Percentiles rank a stretch among this genome's conserved stretches.
Evolutionary conservation across 2,888 invertebrate genomes (phyloP).

Genomic region (Agriotes lineatus): DNA sequence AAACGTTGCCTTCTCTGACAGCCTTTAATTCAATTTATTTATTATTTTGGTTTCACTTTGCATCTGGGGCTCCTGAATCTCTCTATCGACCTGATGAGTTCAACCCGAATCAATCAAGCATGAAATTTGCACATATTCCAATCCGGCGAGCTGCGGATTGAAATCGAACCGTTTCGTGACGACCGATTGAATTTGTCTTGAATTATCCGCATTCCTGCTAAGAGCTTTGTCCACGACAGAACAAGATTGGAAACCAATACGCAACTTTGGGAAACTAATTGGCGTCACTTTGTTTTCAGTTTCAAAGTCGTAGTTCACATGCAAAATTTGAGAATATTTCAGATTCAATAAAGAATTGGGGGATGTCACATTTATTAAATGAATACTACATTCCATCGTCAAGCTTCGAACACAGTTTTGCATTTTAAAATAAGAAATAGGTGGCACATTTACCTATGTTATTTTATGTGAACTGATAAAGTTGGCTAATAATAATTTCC

Average conservation of each 20-base stretch:
- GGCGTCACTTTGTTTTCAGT: too few species aligned
- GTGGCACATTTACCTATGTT: too few species aligned
- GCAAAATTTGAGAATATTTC: too few species aligned
- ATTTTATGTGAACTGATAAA: too few species aligned
- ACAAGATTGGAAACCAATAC: not conserved
- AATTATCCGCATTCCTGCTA: conserved; percentile 8
- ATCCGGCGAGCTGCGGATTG: not conserved
- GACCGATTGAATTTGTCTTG: conserved; percentile 17
- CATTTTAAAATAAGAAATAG: too few species aligned
- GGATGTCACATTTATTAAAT: too few species aligned
- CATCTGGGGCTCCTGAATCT: conserved; percentile 46
- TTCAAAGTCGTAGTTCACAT: too few species aligned
- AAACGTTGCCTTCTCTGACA: conserved; percentile 36
- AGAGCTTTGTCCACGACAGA: not conserved
- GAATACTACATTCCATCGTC: too few species aligned
- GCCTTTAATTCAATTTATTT: conserved; percentile 47
- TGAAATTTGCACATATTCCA: conserved; percentile 19
- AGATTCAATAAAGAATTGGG: too few species aligned
- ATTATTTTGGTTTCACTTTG: conserved; percentile 43
- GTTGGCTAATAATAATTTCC: too few species aligned
- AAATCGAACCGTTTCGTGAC: not conserved
- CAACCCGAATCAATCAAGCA: conserved; percentile 18
- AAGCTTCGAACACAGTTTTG: too few species aligned
- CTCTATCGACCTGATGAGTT: conserved; percentile 23
- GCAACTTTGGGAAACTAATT: too few species aligned